These are phyloP conservation scores for Zaprionus tsacasi DNA, from an alignment of 1,140 invertebrate species.

Conservation along the genomic window DNA sequence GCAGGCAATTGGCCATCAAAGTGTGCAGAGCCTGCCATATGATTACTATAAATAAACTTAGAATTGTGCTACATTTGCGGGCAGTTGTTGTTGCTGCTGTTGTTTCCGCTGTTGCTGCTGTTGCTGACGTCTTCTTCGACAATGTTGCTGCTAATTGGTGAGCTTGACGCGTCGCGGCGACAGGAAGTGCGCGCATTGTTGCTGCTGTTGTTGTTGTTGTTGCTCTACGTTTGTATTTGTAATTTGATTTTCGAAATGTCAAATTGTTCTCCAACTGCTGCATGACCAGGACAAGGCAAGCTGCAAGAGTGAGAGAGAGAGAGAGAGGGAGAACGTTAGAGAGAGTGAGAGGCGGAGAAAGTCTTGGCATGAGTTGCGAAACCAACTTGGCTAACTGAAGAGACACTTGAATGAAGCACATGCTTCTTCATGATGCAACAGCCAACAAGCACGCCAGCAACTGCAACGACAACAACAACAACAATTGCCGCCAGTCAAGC, in stretches of 20 bases:
- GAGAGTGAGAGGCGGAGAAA: conserved; percentile 3
- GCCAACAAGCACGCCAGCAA: conserved; percentile 17
- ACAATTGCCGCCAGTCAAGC: conserved; percentile 55
- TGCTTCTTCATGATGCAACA: conserved; percentile 67
- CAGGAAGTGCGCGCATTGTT: conserved; percentile 68
- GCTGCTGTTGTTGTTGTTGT: background rate
- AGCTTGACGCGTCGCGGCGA: conserved; percentile 56
- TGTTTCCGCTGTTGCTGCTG: conserved; percentile 1
- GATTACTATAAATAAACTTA: conserved; percentile 80
- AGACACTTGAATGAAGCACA: conserved; percentile 55
- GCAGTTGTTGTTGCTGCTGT: conserved; percentile 43
- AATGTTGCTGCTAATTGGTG: conserved; percentile 73
- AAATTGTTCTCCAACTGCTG: conserved; percentile 74
- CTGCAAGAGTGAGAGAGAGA: conserved; percentile 44
- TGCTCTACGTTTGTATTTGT: conserved; percentile 82
- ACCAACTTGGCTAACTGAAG: background rate
- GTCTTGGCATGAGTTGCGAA: conserved; percentile 5
- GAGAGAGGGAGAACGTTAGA: conserved; percentile 3
- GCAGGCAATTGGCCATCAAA: conserved; percentile 59
- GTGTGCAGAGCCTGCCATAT: conserved; percentile 72
- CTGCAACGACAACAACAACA: conserved; percentile 34
- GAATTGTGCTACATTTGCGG: conserved; percentile 74
- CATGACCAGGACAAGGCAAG: conserved; percentile 57
- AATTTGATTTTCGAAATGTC: conserved; percentile 83
- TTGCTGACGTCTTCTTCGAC: conserved; percentile 59